A percentile compares a stretch with the other conserved stretches of the same genome.
phyloP scores from a whole-genome alignment of 2,888 invertebrate genomes.

The Meandrusa payeni region DNA sequence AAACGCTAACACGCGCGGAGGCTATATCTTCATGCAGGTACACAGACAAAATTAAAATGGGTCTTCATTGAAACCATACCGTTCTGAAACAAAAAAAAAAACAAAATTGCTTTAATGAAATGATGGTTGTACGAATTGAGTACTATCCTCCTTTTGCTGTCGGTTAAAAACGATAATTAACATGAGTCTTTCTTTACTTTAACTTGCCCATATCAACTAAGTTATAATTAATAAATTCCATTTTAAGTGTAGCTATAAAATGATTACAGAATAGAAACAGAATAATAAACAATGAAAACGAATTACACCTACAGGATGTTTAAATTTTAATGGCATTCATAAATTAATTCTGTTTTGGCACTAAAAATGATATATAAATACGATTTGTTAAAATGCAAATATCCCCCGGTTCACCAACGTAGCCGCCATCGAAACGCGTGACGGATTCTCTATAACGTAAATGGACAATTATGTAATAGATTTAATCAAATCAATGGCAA shows the following conservation, averaged over 20 bases:
- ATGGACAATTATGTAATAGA: slow-evolving; percentile 8
- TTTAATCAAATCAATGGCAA: slow-evolving; percentile 6
- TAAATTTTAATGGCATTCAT: slow-evolving; percentile 2
- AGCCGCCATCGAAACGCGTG: background rate
- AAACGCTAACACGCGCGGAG: no score
- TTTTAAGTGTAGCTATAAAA: background rate
- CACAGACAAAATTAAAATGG: no score
- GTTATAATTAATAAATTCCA: no score
- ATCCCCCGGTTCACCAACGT: background rate
- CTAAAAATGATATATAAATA: slow-evolving; percentile 5
- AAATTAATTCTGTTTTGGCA: slow-evolving; percentile 1
- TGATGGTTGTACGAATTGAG: no score
- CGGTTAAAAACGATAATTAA: no score
- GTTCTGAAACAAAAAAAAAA: no score
- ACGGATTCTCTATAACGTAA: slow-evolving; percentile 1
- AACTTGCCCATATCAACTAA: no score
- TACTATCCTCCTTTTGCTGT: no score
- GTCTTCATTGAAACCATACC: no score
- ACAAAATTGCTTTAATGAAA: no score
- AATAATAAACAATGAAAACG: slow-evolving; percentile 6
- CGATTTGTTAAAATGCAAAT: slow-evolving; percentile 12
- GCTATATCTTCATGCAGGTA: no score
- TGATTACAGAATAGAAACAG: background rate
- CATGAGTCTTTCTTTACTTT: no score
- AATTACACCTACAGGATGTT: slow-evolving; percentile 10